Evolutionary conservation across 2,797 vertebrate species (phyloP).

Genomic region (Sebastiscus tertius): DNA sequence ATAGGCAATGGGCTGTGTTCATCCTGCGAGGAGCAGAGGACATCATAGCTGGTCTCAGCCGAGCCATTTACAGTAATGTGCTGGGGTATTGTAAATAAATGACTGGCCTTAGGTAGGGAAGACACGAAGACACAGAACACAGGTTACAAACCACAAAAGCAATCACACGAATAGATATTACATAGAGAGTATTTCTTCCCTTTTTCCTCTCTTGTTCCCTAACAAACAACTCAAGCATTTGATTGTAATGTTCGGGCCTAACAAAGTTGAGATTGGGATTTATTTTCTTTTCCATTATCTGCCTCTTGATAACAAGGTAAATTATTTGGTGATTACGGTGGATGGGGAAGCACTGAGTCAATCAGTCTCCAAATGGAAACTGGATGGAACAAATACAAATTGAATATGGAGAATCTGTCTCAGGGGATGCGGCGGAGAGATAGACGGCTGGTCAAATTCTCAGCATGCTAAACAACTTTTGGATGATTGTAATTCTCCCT

Average conservation of each 20-base stretch:
- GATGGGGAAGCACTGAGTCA: slow-evolving; percentile 54
- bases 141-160: slow-evolving; percentile 1
- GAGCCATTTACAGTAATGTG: slow-evolving; percentile 54
- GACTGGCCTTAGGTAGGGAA: slow-evolving; percentile 22
- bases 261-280: slow-evolving; percentile 59
- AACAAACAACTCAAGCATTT: slow-evolving; percentile 49
- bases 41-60: slow-evolving; percentile 31
- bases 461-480: slow-evolving; percentile 57
- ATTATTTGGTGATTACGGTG: slow-evolving; percentile 69
- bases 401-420: slow-evolving; percentile 66
- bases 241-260: slow-evolving; percentile 47
- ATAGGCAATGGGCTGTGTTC: slow-evolving; percentile 48
- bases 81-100: slow-evolving; percentile 51
- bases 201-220: slow-evolving; percentile 7
- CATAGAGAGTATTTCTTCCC: slow-evolving; percentile 2
- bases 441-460: slow-evolving; percentile 47
- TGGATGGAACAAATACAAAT: slow-evolving; percentile 66
- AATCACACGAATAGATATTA: slow-evolving; percentile 30
- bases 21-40: slow-evolving; percentile 12
- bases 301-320: slow-evolving; percentile 63
- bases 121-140: slow-evolving; percentile 11
- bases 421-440: slow-evolving; percentile 40
- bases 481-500: slow-evolving; percentile 42
- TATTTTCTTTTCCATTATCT: slow-evolving; percentile 67
- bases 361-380: slow-evolving; percentile 66